Base-by-base conservation (phyloP, 2,113 vertebrate species). In the Megaceryle maxima region DNA sequence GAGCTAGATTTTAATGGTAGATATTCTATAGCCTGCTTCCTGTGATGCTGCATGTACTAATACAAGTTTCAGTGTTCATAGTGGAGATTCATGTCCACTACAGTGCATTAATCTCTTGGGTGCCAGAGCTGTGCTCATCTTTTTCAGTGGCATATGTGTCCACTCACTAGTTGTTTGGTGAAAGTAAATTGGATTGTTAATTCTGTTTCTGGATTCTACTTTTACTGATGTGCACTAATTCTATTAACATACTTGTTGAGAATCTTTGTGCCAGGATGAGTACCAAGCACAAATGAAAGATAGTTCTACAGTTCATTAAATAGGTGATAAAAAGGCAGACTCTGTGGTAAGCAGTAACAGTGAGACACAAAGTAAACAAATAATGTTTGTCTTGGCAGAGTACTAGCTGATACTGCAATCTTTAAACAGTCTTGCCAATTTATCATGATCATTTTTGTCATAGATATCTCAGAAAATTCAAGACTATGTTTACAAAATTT, bases 151-250 rank as follows among this genome's bases (percentile, higher is more conserved):
- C 77, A 26, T 79, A 43, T 50, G 18, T 39, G 16, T 85, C 83
- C 64, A 66, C 59, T 92, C 57, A 41, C 25, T 50, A 66, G 48
- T 39, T 72, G 20, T 86, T 88, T 41, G 29, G 57, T 44, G 75
- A 92, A 94, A 88, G 75, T 60, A 91, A 95, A 97, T 92, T 67
- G 95, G 75, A 92, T 60, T 89, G 64, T 41, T 86, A 92, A 73
- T 91, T 92, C 80, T 81, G 31, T 51, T 93, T 87, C 16, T 10
- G 41, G n/a, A 92, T 90, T 93, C 77, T 67, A 60, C 44, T 96
- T 94, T 93, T 76, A 87, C 35, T 76, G 43, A 70, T 76, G 44
- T 73, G 39, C 66, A 89, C 92, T 90, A 89, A 93, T 95, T 95
- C 70, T 89, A 69, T 80, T 93, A 90, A 83, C 60, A 86, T 16